Base-by-base conservation (phyloP, 2,797 vertebrate species). In the Alectoris magna region DNA sequence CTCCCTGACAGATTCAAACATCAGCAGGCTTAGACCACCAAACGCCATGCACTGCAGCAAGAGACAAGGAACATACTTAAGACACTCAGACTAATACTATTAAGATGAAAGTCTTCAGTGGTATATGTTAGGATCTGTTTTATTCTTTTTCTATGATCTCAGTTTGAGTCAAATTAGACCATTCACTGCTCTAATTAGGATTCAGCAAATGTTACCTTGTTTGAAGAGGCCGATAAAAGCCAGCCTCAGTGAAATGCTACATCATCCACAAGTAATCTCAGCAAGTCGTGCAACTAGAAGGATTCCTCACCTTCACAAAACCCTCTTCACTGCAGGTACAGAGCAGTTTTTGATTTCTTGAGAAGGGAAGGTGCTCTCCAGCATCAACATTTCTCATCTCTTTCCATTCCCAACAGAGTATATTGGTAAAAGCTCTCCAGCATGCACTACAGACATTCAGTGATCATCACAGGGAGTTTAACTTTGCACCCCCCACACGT, bases 111-210 rank as follows among this genome's bases (percentile, higher is more conserved):
- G 73, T 19, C 29, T 62, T 58, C 76, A n/a, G 14, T 55, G n/a
- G 60, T 75, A 67, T 66, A 62, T 75, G 49, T 39, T 84, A 87
- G 49, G 62, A 66, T 63, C 76, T 87, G 49, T 70, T 95, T 84
- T 87, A 92, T 87, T 93, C 79, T 66, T 85, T 84, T 46, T 82
- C 83, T 87, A 91, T 80, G 69, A 93, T 71, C 69, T 3, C 27
- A 70, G 59, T 62, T 85, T 74, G 53, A 73, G 78, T 87, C 59
- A 87, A 91, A 91, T 21, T 14, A 95, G 62, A 77, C 59, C 21
- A 94, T 90, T 90, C 86, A 88, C 29, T 59, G 59, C 34, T 66
- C 67, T 91, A 88, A 93, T 84, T 86, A 91, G 83, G 55, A 90
- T 83, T 88, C 93, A 88, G 83, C 76, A 90, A 96, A 69, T 48